These are phyloP conservation scores for Drosophila peninsularis DNA, from an alignment of 2,888 invertebrate species.

Conservation along the genomic window DNA sequence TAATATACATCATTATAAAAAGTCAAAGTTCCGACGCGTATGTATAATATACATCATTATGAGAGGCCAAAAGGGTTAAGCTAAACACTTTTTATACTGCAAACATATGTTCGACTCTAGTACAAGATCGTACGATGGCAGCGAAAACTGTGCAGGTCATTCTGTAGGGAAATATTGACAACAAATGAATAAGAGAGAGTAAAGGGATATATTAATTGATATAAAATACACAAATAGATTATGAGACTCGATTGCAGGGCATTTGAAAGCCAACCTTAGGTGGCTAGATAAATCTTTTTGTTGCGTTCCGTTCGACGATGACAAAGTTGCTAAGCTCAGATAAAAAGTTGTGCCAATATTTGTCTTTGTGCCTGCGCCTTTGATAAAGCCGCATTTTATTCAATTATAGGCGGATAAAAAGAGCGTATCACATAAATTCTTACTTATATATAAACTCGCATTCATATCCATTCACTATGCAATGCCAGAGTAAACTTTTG, in stretches of 20 bases:
- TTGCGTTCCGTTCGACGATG: conserved; percentile 33
- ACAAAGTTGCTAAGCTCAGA: conserved; percentile 58
- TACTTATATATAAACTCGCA: not conserved
- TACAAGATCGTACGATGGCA: conserved; percentile 1
- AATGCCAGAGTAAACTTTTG: conserved; percentile 46
- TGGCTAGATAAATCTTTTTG: not conserved
- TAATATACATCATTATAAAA: conserved; percentile 12
- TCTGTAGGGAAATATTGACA: not conserved
- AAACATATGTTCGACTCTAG: not conserved
- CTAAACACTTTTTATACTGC: not conserved
- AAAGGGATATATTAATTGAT: not conserved
- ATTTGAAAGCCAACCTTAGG: conserved; percentile 10
- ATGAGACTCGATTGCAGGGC: conserved; percentile 5
- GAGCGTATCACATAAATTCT: conserved; percentile 38
- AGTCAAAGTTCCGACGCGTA: not conserved
- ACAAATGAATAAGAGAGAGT: too few species aligned
- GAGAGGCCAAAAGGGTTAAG: conserved; percentile 1
- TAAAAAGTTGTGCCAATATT: conserved; percentile 78
- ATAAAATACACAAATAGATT: too few species aligned
- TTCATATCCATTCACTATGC: conserved; percentile 26
- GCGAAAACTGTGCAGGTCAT: not conserved
- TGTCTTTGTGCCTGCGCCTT: conserved; percentile 56
- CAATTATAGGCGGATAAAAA: conserved; percentile 75
- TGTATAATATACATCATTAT: conserved; percentile 17
- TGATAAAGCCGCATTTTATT: conserved; percentile 69